Evolutionary conservation across 2,888 invertebrate species (phyloP), one percentile per base, ranked within the genome.

Genomic region (Sarcophaga rosellei): DNA sequence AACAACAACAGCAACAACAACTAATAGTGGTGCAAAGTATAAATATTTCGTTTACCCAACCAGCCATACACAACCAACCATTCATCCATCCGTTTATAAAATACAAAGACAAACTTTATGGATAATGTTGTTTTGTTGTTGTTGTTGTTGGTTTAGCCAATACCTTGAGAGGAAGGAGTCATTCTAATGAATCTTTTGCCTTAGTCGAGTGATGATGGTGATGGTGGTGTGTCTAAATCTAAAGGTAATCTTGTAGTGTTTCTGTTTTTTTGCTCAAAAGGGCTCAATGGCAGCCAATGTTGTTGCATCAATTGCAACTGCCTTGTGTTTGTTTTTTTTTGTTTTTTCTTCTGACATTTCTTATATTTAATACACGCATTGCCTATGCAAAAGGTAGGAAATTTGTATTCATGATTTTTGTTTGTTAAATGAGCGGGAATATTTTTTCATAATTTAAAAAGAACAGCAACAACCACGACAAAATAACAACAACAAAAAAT

Each of bases 361-460:
- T n/a, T 66, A 15, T 53, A 4, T 53, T 53, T 53, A 35, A 35
- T 10, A 35, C 45, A 66, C 45, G 17, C 12, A 35, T 66, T 44
- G 63, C 68, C 59, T 83, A 76, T 82, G 81, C 69, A 84, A 74
- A 78, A 62, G n/a, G n/a, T n/a, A 69, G 53, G 4, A 15, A 80
- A 86, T 82, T 86, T 86, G 83, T 86, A 86, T 83, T 82, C 86
- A 86, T 80, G 75, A 80, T 86, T 84, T 85, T 85, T 72, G 75
- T 85, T 85, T 72, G 75, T 79, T 75, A 85, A 83, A 86, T 80
- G 80, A 68, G 53, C 53, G 17, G 53, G 86, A 86, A 86, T 86
- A 84, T 81, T 83, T 86, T 86, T 81, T 84, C 83, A 86, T 86
- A 86, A 77, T 74, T 84, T 86, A 77, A 17, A 86, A 80, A 10